These are phyloP conservation scores for Lamprologus ornatipinnis DNA, from an alignment of 2,113 vertebrate genomes.

Conservation along the genomic window DNA sequence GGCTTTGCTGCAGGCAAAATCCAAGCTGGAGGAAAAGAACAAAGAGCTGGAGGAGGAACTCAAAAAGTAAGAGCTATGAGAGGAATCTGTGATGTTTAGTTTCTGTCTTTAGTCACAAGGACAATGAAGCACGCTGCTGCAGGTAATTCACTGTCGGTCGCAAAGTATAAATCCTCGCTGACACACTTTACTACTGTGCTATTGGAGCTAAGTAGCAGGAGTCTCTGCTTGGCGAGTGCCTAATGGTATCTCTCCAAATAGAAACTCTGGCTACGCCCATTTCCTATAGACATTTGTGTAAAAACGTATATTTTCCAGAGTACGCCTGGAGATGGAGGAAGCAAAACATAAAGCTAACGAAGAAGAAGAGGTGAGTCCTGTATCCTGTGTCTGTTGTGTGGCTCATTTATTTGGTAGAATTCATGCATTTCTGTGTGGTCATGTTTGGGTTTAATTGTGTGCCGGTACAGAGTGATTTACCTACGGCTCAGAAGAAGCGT, in stretches of 20 bases:
- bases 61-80: constrained; percentile 71
- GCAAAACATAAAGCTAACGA: constrained; percentile 85
- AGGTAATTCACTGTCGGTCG: background rate
- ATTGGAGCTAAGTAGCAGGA: background rate
- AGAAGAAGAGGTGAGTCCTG: constrained; percentile 85
- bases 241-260: background rate
- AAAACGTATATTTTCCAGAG: constrained; percentile 62
- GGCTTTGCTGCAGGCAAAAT: constrained; percentile 81
- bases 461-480: constrained; percentile 83
- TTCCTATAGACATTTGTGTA: background rate
- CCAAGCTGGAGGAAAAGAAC: constrained; percentile 83
- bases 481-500: constrained; percentile 90
- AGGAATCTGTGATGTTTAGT: background rate
- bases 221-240: background rate
- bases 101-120: background rate
- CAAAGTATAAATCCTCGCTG: background rate
- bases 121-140: background rate
- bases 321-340: constrained; percentile 82
- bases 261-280: background rate
- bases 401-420: background rate
- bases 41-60: constrained; percentile 93
- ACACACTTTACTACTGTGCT: background rate
- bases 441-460: background rate
- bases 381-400: background rate
- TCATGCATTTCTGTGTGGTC: background rate